Evolutionary conservation across 2,113 vertebrate species (phyloP).

Genomic region (Cryptomyrus ogoouensis): DNA sequence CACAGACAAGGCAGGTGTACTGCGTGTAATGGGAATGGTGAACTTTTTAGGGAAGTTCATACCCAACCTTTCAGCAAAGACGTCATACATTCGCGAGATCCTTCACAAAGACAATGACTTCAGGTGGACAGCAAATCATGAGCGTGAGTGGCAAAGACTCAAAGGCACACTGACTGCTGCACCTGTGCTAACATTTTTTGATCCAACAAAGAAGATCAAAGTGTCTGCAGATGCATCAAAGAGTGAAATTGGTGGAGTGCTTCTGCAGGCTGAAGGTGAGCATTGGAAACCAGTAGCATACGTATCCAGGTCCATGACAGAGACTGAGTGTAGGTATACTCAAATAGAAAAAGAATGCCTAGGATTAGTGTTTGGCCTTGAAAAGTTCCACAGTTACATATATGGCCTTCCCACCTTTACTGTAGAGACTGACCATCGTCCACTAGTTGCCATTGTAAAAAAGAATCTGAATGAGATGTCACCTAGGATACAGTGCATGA

Average conservation of each 20-base stretch:
- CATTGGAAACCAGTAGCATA: no score
- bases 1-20: constrained; percentile 8
- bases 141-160: constrained; percentile 18
- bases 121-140: constrained; percentile 12
- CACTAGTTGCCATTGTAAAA: constrained; percentile 9
- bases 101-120: neutral
- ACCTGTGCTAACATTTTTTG: no score
- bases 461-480: neutral
- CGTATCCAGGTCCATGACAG: no score
- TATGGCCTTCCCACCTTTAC: no score
- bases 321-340: no score
- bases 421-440: neutral
- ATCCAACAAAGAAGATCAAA: no score
- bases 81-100: neutral
- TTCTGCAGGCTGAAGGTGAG: no score
- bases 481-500: neutral
- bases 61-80: constrained; percentile 16
- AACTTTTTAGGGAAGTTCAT: constrained; percentile 20
- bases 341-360: neutral
- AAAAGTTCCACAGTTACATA: neutral
- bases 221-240: no score
- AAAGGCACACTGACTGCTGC: neutral
- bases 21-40: neutral
- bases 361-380: neutral
- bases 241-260: no score